Conservation (phyloP, 2,113 vertebrate species). For the Brachionichthys hirsutus region DNA sequence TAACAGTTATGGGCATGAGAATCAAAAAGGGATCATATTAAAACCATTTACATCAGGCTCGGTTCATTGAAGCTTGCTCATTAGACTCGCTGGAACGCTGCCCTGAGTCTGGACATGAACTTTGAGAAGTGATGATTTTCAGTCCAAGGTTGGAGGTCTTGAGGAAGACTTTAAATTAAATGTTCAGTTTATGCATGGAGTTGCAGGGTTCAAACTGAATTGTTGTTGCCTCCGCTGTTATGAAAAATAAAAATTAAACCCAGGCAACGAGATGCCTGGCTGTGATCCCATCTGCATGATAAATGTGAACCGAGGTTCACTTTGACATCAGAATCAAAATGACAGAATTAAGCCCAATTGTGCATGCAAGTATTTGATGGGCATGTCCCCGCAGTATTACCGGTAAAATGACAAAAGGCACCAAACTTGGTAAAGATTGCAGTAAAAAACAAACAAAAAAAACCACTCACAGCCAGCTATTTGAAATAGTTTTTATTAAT, state of each 20-base stretch:
- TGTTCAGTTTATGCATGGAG: constrained; percentile 33
- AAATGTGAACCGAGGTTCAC: constrained; percentile 48
- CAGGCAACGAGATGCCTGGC: constrained; percentile 34
- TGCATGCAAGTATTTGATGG: constrained; percentile 32
- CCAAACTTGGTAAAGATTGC: too few species aligned
- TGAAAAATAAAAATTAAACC: constrained; percentile 38
- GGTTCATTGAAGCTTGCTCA: constrained; percentile 1
- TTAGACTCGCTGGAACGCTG: not conserved
- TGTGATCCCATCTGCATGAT: constrained; percentile 72
- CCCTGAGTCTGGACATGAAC: constrained; percentile 10
- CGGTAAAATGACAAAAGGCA: not conserved
- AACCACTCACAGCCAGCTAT: too few species aligned
- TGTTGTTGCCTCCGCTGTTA: constrained; percentile 26
- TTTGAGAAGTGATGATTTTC: not conserved
- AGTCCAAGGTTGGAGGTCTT: constrained; percentile 6
- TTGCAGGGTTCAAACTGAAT: constrained; percentile 26
- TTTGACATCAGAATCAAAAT: constrained; percentile 55
- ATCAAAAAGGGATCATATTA: too few species aligned
- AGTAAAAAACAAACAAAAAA: too few species aligned
- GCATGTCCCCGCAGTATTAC: constrained; percentile 31
- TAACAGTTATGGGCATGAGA: too few species aligned
- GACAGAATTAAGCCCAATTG: constrained; percentile 41
- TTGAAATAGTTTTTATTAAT: too few species aligned
- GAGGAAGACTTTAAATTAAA: constrained; percentile 31
- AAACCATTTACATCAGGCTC: not conserved